These are phyloP conservation scores for Oxycera nigricornis DNA, from an alignment of 2,888 invertebrate species.

Conservation along the genomic window DNA sequence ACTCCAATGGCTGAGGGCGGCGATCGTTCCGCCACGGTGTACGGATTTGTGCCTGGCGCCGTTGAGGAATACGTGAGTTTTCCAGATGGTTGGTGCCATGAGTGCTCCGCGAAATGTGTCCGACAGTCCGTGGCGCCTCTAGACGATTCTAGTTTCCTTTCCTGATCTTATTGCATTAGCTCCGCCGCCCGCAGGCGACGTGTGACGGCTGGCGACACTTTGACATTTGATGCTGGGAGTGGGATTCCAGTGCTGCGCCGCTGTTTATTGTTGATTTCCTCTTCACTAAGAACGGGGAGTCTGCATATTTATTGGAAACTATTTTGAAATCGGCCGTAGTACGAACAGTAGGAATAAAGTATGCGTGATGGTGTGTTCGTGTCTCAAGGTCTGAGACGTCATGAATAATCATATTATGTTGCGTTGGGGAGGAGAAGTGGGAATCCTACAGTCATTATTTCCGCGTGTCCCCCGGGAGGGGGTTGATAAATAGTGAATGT, in stretches of 20 bases:
- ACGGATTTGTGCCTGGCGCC: slow-evolving; percentile 55
- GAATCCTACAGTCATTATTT: too few species aligned
- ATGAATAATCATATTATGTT: slow-evolving; percentile 5
- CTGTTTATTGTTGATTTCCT: background rate
- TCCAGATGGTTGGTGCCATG: background rate
- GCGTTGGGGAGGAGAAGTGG: background rate
- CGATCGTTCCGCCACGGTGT: slow-evolving; percentile 54
- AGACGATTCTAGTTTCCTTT: too few species aligned
- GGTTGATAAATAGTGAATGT: too few species aligned
- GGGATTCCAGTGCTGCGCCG: slow-evolving; percentile 15
- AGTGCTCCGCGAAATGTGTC: background rate
- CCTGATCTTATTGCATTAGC: slow-evolving; percentile 10
- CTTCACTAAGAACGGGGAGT: background rate
- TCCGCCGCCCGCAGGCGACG: background rate
- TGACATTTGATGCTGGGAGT: slow-evolving; percentile 22
- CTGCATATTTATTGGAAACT: background rate
- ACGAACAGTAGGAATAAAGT: background rate
- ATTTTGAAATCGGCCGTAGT: background rate
- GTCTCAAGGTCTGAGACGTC: too few species aligned
- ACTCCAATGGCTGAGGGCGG: slow-evolving; percentile 52
- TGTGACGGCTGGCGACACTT: background rate
- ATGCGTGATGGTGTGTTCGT: too few species aligned
- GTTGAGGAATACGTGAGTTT: slow-evolving; percentile 44
- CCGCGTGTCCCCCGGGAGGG: too few species aligned
- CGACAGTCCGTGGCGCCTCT: too few species aligned